Percentiles rank a stretch among this genome's conserved stretches.
These are phyloP conservation scores for Tautogolabrus adspersus DNA, from an alignment of 2,113 vertebrate genomes.

Conservation along the genomic window DNA sequence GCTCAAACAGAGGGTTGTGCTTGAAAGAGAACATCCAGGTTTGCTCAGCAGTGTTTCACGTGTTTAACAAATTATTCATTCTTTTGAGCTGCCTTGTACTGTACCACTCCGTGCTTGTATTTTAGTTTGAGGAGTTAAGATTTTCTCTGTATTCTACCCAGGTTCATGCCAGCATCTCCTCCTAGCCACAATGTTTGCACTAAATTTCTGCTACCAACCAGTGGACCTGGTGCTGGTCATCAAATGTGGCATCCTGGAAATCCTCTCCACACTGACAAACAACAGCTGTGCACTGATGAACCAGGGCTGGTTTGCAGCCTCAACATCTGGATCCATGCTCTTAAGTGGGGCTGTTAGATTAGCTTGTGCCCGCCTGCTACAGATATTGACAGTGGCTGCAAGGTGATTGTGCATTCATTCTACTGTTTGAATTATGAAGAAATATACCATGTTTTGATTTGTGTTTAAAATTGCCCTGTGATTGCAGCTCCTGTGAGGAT, in stretches of 20 bases:
- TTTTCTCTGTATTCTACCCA: slow-evolving; percentile 43
- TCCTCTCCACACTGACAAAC: slow-evolving; percentile 82
- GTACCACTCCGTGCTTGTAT: background rate
- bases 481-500: slow-evolving; percentile 82
- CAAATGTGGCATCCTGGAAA: slow-evolving; percentile 82
- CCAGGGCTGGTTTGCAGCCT: slow-evolving; percentile 84
- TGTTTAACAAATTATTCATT: background rate
- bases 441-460: background rate
- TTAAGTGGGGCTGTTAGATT: slow-evolving; percentile 81
- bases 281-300: slow-evolving; percentile 83
- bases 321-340: slow-evolving; percentile 76
- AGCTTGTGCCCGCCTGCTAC: slow-evolving; percentile 82
- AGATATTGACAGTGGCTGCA: slow-evolving; percentile 84
- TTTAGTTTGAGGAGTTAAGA: background rate
- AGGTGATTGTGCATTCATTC: slow-evolving; percentile 68
- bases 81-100: background rate
- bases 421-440: background rate
- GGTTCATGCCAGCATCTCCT: slow-evolving; percentile 85
- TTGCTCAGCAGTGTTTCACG: slow-evolving; percentile 2
- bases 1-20: slow-evolving; percentile 79
- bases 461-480: slow-evolving; percentile 1
- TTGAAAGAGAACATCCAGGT: slow-evolving; percentile 81
- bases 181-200: slow-evolving; percentile 84
- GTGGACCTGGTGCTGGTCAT: slow-evolving; percentile 83
- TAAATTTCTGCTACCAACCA: slow-evolving; percentile 85